Base-by-base conservation (phyloP, 2,888 invertebrate species). In the Endotricha flammealis region DNA sequence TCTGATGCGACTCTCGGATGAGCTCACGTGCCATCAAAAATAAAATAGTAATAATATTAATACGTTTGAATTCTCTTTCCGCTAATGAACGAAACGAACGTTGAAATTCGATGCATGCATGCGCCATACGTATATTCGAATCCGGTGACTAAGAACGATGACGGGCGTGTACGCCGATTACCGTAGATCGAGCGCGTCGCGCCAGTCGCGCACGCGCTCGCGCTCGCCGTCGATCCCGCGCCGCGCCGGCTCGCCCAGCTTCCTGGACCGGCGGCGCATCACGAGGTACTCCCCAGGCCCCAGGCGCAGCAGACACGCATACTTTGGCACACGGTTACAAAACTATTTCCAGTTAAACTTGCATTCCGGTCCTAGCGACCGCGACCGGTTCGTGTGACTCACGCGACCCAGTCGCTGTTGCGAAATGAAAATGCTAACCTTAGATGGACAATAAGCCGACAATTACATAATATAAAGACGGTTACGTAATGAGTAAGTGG, bases 231-330 rank as follows among this genome's bases (percentile, higher is more conserved):
- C 97, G 41, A 97, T 97, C 73, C 96, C 97, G 32, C 88, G 97
- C 38, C 90, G 97, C 42, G 93, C 94, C 55, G 97, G 97, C 27
- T 97, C 97, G 38, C 98, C 98, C 11, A 96, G 96, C 77, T 97
- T 97, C 82, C 88, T 97, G 44, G 97, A 97, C 79, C 89, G 96
- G 57, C 90, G 98, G 40, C 91, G 98, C 54, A 98, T 98, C 64
- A 98, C 98, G 56, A 98, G 97, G 97, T 98, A 91, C 81, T n/a
- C n/a, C n/a, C n/a, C n/a, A n/a, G n/a, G n/a, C n/a, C n/a, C n/a
- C n/a, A n/a, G n/a, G n/a, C n/a, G n/a, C n/a, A n/a, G n/a, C n/a
- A n/a, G n/a, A n/a, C n/a, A n/a, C n/a, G n/a, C n/a, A n/a, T n/a
- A n/a, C n/a, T n/a, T n/a, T n/a, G n/a, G n/a, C n/a, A n/a, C n/a